These are phyloP conservation scores for Noctuana brunneofusca DNA, from an alignment of 2,888 invertebrate genomes.

Conservation along the genomic window DNA sequence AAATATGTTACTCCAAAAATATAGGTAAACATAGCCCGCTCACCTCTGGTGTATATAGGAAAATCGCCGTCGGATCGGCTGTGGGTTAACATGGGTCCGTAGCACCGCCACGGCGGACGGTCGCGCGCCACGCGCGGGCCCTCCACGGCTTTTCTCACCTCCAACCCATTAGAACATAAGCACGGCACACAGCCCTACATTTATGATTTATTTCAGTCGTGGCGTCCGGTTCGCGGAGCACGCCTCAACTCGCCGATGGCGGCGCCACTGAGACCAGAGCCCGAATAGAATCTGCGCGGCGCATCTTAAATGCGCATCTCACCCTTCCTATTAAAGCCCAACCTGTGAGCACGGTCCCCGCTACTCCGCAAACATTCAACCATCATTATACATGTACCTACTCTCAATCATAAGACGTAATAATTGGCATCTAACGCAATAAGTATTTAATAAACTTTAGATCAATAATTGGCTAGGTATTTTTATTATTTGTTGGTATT, in stretches of 20 bases:
- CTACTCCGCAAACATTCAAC: conserved; percentile 34
- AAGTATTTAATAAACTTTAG: too few relatives aligned
- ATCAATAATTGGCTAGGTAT: too few relatives aligned
- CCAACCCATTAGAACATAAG: conserved; percentile 68
- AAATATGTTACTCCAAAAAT: neutral
- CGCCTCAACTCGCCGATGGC: conserved; percentile 66
- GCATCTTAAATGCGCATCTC: conserved; percentile 75
- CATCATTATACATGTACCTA: conserved; percentile 17
- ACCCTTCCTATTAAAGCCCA: conserved; percentile 53
- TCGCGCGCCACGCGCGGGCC: conserved; percentile 78
- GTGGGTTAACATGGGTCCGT: conserved; percentile 90
- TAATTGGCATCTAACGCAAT: neutral
- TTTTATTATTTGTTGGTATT: too few relatives aligned
- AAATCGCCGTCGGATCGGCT: conserved; percentile 94
- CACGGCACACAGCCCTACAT: conserved; percentile 53
- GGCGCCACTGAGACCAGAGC: conserved; percentile 67
- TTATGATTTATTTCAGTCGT: conserved; percentile 47
- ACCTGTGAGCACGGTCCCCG: conserved; percentile 31
- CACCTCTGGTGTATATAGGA: conserved; percentile 91
- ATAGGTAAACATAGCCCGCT: conserved; percentile 45
- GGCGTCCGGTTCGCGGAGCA: conserved; percentile 60
- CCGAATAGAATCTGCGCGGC: conserved; percentile 75
- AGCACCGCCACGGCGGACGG: conserved; percentile 83
- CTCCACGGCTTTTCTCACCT: conserved; percentile 79
- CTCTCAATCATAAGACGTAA: neutral